Evolutionary conservation across 2,888 invertebrate species (phyloP).

Genomic region (Melangyna quadrimaculata): DNA sequence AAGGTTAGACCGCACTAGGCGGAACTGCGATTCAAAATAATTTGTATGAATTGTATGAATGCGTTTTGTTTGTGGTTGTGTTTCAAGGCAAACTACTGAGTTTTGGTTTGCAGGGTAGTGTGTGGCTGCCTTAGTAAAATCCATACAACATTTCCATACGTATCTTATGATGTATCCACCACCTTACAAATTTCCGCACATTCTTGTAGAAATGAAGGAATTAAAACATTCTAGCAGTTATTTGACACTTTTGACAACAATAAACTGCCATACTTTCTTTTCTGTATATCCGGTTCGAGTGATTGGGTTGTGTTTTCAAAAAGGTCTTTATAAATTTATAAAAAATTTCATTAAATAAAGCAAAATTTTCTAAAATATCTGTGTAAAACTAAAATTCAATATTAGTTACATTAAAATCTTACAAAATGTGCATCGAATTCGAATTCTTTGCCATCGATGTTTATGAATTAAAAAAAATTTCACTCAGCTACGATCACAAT

Average conservation of each 20-base stretch:
- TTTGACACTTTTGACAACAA: slow-evolving; percentile 66
- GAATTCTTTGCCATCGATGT: slow-evolving; percentile 70
- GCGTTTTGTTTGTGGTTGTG: too few species aligned
- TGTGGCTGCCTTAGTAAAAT: too few species aligned
- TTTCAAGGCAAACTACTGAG: too few species aligned
- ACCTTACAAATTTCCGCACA: background rate
- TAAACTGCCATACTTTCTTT: slow-evolving; percentile 76
- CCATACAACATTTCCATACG: too few species aligned
- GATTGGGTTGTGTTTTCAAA: slow-evolving; percentile 77
- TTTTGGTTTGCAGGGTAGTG: too few species aligned
- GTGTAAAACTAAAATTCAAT: slow-evolving; percentile 54
- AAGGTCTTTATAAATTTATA: slow-evolving; percentile 73
- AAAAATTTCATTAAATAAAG: slow-evolving; percentile 66
- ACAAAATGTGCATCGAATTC: background rate
- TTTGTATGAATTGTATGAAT: too few species aligned
- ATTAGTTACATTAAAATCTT: background rate
- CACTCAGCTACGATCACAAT: background rate
- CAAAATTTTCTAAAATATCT: slow-evolving; percentile 72
- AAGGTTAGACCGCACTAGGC: too few species aligned
- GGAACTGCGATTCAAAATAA: too few species aligned
- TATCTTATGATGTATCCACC: background rate
- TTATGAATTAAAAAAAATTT: slow-evolving; percentile 65
- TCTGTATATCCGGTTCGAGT: slow-evolving; percentile 78
- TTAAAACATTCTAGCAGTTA: slow-evolving; percentile 42
- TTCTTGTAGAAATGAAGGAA: slow-evolving; percentile 27